phyloP scores from a whole-genome alignment of 2,113 vertebrate genomes.

The Myiopsitta monachus region DNA sequence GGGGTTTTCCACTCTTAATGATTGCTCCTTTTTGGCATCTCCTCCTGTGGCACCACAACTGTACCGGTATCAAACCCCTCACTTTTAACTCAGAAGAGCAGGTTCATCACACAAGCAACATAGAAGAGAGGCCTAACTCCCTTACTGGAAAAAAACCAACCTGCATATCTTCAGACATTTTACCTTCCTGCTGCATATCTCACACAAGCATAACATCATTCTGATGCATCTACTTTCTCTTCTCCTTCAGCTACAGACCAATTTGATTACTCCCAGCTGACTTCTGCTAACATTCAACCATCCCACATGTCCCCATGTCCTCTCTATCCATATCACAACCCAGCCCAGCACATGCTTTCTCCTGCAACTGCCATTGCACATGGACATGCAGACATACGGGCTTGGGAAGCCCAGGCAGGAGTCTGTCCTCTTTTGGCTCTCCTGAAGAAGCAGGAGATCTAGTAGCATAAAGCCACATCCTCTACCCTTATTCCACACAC shows the following conservation, averaged over 20 bases:
- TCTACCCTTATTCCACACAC: background rate
- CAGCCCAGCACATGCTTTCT: accelerated
- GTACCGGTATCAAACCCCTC: background rate
- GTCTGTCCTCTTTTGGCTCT: background rate
- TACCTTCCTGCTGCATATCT: background rate
- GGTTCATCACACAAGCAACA: background rate
- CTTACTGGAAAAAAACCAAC: background rate
- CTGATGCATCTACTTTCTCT: no score
- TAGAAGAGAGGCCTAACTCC: background rate
- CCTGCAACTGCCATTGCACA: accelerated
- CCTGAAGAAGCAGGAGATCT: background rate
- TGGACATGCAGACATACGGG: accelerated
- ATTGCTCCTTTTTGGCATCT: background rate
- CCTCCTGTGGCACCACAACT: background rate
- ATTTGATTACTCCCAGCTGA: no score
- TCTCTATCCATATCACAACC: accelerated
- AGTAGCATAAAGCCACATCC: accelerated
- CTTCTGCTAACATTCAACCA: background rate
- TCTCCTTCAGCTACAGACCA: background rate
- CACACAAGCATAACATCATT: accelerated
- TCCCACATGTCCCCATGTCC: no score
- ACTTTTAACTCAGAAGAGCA: background rate
- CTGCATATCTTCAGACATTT: no score
- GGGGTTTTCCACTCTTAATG: background rate
- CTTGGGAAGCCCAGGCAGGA: no score